Evolutionary conservation across 2,888 invertebrate genomes (phyloP), one percentile per base, ranked within the genome.

Genomic region (Electrophaes corylata): DNA sequence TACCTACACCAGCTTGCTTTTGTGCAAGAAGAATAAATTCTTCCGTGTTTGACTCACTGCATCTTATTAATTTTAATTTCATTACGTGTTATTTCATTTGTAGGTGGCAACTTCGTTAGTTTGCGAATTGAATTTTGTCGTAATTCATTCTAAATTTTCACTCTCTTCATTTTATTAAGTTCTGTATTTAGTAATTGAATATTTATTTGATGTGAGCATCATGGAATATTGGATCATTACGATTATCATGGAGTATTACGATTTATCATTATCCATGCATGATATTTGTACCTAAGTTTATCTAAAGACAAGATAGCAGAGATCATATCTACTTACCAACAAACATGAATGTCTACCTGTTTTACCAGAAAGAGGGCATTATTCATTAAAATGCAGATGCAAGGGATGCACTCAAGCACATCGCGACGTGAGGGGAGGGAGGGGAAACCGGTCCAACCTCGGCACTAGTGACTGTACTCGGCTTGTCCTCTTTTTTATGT

Each of bases 401-500:
- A 72, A 73, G 77, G 76, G 79, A 81, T 81, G 81, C 81, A 78
- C 71, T 79, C 76, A 74, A 75, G 78, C 81, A 80, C 78, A 74
- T 75, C 80, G 78, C 65, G 67, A 62, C 51, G 47, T 19, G 57
- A 52, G 67, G 47, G 70, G 69, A n/a, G 65, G 71, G 61, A 63
- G 53, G 66, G 44, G 47, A 63, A 73, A 82, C 83, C 84, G 85
- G 86, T 85, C 77, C 69, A 71, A 71, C 78, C 72, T 78, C 81
- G 73, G 71, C 78, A 79, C 65, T 65, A 62, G 79, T 78, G 70
- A 71, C 70, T 74, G 73, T 76, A 76, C 77, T 70, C 72, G 71
- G 70, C 70, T 71, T 87, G 85, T 81, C 83, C 86, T 75, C 83
- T 77, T 86, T 88, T 79, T 70, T 81, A 81, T 82, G 79, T 78